Percentiles rank a stretch among this genome's conserved stretches.
Conservation (phyloP, 2,888 invertebrate genomes). For the Torymus auratus region DNA sequence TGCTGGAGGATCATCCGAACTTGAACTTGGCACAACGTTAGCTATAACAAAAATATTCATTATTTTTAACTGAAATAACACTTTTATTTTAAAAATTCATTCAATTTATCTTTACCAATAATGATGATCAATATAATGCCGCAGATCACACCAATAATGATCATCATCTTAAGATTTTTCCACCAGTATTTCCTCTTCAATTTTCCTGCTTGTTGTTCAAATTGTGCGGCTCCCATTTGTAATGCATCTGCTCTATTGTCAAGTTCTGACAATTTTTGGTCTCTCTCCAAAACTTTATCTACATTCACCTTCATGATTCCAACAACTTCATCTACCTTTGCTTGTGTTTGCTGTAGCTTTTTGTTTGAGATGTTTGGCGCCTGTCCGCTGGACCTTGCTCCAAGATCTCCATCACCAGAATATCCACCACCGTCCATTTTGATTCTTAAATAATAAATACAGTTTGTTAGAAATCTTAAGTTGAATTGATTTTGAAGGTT, state of each 20-base stretch:
- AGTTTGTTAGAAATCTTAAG: not conserved
- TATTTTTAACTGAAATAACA: slow-evolving; percentile 2
- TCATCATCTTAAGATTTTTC: slow-evolving; percentile 98
- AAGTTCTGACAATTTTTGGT: slow-evolving; percentile 95
- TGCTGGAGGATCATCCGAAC: slow-evolving; percentile 36
- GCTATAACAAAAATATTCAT: slow-evolving; percentile 60
- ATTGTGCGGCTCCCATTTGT: slow-evolving; percentile 96
- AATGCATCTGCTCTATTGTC: slow-evolving; percentile 97
- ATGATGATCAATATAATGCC: slow-evolving; percentile 90
- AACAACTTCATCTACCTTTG: slow-evolving; percentile 92
- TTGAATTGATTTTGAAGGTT: too few species aligned
- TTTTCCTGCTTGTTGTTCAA: slow-evolving; percentile 97
- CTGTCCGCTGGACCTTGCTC: slow-evolving; percentile 88
- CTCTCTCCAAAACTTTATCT: slow-evolving; percentile 96
- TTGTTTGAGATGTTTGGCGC: slow-evolving; percentile 86
- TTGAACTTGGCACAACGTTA: slow-evolving; percentile 63
- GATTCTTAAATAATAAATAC: slow-evolving; percentile 58
- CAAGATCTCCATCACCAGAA: slow-evolving; percentile 85
- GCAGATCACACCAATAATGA: slow-evolving; percentile 91
- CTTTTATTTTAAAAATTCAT: not conserved
- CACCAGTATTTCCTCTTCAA: slow-evolving; percentile 98
- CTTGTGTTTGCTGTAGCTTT: slow-evolving; percentile 89
- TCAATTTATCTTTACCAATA: slow-evolving; percentile 84
- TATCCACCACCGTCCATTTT: slow-evolving; percentile 75
- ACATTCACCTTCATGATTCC: slow-evolving; percentile 98